Evolutionary conservation across 1,140 invertebrate genomes (phyloP), one percentile per base, ranked within the genome.

Genomic region (Lucilia sericata): DNA sequence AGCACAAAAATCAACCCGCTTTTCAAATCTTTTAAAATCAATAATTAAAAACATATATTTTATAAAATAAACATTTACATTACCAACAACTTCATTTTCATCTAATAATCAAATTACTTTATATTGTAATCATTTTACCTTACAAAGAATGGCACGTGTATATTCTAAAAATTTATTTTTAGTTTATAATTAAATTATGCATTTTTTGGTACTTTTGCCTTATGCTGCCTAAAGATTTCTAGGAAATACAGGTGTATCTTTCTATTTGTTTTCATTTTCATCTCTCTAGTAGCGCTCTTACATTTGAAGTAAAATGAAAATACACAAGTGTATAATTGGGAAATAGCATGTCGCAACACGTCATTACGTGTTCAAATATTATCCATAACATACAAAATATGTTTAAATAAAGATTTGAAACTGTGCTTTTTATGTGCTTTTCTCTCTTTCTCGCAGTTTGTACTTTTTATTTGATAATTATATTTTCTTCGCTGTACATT

Each of bases 301-400:
- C 51, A 7, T 70, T 70, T 70, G 10, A 12, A 25, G 21, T 70
- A 70, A n/a, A 49, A 30, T 30, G 17, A 70, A 70, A 70, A 21
- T 21, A 19, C 21, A 12, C n/a, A 70, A n/a, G 17, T n/a, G n/a
- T 70, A 70, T 70, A 70, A 70, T 70, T 70, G 65, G n/a, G 19
- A 70, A 55, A 21, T 21, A 21, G 65, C 65, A 70, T 70, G 65
- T 21, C 65, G 65, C n/a, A 70, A 70, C 65, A 70, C 65, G n/a
- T 70, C 65, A 70, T 70, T 70, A 70, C 65, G n/a, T 70, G 65
- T 21, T 17, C n/a, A 70, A 70, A 10, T 70, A 70, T 25, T 25
- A 70, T 70, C n/a, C n/a, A 12, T 5, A 70, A 70, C 3, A 70
- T 70, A n/a, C 55, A 60, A n/a, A 17, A 60, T 60, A 17, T 30